These are phyloP conservation scores for Drosophila sechellia DNA, from an alignment of 1,140 invertebrate species.

Conservation along the genomic window DNA sequence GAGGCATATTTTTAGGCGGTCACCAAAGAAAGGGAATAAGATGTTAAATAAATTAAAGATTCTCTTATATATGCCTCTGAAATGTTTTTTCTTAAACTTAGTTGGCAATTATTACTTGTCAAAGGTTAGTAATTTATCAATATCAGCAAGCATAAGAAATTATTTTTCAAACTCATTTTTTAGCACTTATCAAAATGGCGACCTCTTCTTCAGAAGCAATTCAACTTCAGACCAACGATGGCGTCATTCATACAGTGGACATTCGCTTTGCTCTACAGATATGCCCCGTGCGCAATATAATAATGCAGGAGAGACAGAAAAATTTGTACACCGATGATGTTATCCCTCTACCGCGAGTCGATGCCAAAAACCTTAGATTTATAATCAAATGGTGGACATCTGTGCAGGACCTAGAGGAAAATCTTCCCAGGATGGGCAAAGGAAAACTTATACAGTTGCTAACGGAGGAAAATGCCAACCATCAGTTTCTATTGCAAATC, in stretches of 20 bases:
- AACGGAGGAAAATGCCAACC: background rate
- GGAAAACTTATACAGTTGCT: background rate
- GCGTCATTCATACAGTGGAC: slow-evolving; percentile 7
- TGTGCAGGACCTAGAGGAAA: background rate
- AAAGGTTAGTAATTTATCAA: background rate
- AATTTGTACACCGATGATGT: background rate
- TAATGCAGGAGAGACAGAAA: slow-evolving; percentile 6
- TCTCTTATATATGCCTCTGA: too few relatives aligned
- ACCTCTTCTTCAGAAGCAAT: background rate
- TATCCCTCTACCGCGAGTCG: slow-evolving; percentile 22
- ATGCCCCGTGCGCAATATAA: slow-evolving; percentile 24
- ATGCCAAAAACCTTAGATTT: slow-evolving; percentile 14
- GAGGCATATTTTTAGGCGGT: slow-evolving; percentile 19
- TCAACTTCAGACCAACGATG: slow-evolving; percentile 42
- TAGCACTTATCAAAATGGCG: background rate
- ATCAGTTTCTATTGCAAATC: slow-evolving; percentile 10
- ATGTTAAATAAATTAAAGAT: too few relatives aligned
- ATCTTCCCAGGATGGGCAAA: too few relatives aligned
- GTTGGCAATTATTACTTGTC: background rate
- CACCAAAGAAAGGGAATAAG: background rate
- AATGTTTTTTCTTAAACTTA: background rate
- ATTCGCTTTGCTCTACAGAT: slow-evolving; percentile 17
- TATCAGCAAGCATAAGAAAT: background rate
- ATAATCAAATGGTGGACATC: slow-evolving; percentile 39
- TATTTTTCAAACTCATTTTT: too few relatives aligned